Evolutionary conservation across 1,140 invertebrate genomes (phyloP), one percentile per base, ranked within the genome.

Genomic region (Zelostemma sp.): DNA sequence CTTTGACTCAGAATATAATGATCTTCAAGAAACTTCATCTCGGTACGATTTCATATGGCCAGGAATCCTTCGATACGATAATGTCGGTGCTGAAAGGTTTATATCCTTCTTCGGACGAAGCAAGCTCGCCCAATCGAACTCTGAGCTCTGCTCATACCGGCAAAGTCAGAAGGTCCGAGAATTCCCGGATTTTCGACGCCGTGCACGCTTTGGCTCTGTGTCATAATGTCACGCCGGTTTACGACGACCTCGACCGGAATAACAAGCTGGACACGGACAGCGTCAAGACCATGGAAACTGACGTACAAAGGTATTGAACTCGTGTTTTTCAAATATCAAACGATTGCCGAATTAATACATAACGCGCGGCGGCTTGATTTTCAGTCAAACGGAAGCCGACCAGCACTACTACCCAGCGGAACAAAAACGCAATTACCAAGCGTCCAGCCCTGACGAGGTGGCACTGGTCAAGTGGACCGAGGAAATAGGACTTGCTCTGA

Each of bases 1-100:
- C 98, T 0, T 86, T 99, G 2, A 99, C 98, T 0, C 96, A 98
- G 83, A 99, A 99, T 86, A 97, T 97, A 80, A 99, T 99, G 98
- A 92, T 97, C 1, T 97, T 99, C 76, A 97, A 97, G 78, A 94
- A 95, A 74, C 86, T 99, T 2, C 96, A 98, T 82, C 82, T 98
- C 1, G 96, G 95, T 2, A 96, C 94, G 41, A 93, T 93, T 1
- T 91, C 94, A 18, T 98, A 95, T 81, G 90, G 93, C 28, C 89
- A 91, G 46, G 94, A 97, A 74, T 93, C 93, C 17, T 97, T 97
- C 86, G 90, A 95, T 81, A 93, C 96, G 86, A 86, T 85, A 35
- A 86, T 82, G 57, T 72, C 85, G 54, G 77, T 88, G 60, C 67
- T 87, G 70, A 80, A 86, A 54, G 77, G 73, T 65, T 86, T 86